phyloP scores from a whole-genome alignment of 35 echinoderm and acorn worm genomes.

The Holothuria glaberrima region DNA sequence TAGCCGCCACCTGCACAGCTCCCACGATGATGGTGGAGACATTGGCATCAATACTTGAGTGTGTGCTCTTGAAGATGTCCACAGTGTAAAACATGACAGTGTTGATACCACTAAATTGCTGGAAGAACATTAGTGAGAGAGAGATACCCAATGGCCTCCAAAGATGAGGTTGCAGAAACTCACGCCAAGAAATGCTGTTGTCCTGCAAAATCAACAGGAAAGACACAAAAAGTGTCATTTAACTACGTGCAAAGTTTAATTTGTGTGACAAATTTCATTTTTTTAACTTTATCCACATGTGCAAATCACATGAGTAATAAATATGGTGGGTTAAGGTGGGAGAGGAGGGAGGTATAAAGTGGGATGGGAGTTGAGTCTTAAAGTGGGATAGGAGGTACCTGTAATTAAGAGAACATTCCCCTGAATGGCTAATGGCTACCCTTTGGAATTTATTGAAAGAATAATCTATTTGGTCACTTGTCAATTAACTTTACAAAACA shows the following conservation, averaged over 20 bases:
- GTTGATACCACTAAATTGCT: conserved; percentile 98
- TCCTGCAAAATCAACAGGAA: conserved; percentile 71
- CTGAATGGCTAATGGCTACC: no score
- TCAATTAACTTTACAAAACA: no score
- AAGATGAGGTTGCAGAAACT: conserved; percentile 69
- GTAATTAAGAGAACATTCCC: no score
- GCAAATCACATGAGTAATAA: no score
- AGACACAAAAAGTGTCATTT: not conserved
- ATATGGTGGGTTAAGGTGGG: no score
- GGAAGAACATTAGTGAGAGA: conserved; percentile 86
- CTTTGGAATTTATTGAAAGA: no score
- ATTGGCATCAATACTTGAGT: conserved; percentile 52
- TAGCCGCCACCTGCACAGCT: conserved; percentile 78
- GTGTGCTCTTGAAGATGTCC: conserved; percentile 74
- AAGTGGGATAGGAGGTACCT: no score
- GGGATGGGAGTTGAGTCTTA: no score
- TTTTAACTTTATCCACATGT: no score
- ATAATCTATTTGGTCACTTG: no score
- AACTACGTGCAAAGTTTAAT: not conserved
- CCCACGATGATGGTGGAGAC: conserved; percentile 78
- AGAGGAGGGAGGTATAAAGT: no score
- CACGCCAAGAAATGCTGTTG: conserved; percentile 58
- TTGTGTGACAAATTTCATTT: no score
- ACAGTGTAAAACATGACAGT: conserved; percentile 96
- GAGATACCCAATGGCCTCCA: conserved; percentile 78